Evolutionary conservation across 2,888 invertebrate genomes (phyloP), one percentile per base, ranked within the genome.

Genomic region (Campoletis raptor): DNA sequence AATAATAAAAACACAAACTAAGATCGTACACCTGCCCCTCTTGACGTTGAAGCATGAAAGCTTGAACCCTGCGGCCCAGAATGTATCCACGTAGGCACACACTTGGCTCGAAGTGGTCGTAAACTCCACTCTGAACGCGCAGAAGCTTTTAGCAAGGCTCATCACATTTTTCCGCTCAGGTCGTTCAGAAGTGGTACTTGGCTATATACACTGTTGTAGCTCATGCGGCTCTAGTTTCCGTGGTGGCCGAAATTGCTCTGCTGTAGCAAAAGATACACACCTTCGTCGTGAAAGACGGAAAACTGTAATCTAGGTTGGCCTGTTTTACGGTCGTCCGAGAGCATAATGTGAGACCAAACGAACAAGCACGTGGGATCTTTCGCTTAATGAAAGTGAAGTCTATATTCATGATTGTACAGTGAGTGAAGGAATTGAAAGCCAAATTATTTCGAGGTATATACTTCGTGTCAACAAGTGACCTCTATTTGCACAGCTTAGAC

Each of bases 71-170:
- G 83, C 64, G 61, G 64, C 30, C 48, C 67, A 72, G 72, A 70
- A 76, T 80, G 72, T 81, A 81, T 61, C 73, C 66, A 69, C 81
- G 67, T 73, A 82, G 78, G 84, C 81, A 78, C 81, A 87, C 81
- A 86, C 83, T 87, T 87, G 82, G 80, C 83, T 84, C 61, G 72
- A 78, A 83, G 81, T 77, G 85, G 48, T 85, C 86, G 87, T 89
- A 88, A 89, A 89, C 76, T 79, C 73, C 69, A 67, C 82, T 69
- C 85, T 37, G 67, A 89, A 90, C 83, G 88, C 85, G 85, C 87
- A 76, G 90, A 89, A 87, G 89, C 90, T 89, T 89, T 90, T 88
- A 89, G 90, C 87, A 79, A 79, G 81, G 83, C 87, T 88, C 89
- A 89, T 88, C 88, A 85, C 83, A 87, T 87, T 85, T 88, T 89